phyloP scores from a whole-genome alignment of 2,113 vertebrate species.

The Mastomys natalensis region DNA sequence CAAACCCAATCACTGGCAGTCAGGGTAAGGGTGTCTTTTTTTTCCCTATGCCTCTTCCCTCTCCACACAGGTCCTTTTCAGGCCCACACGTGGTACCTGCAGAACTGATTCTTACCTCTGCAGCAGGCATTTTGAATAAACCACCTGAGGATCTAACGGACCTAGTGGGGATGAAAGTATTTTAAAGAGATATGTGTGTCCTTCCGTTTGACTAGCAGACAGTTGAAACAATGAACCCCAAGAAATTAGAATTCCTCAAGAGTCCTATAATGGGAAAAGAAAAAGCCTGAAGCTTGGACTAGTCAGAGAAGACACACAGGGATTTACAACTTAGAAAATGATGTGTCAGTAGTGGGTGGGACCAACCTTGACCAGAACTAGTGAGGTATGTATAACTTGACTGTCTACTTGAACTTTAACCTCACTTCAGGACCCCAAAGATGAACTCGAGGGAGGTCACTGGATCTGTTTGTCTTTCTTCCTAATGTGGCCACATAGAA shows the following conservation, averaged over 20 bases:
- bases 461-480: not conserved
- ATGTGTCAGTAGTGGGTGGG: too few species aligned
- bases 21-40: not conserved
- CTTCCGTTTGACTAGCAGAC: not conserved
- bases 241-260: not conserved
- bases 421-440: not conserved
- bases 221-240: not conserved
- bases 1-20: not conserved
- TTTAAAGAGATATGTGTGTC: not conserved
- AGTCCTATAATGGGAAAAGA: not conserved
- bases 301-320: not conserved
- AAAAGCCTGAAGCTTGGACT: not conserved
- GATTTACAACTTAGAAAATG: not conserved
- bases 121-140: not conserved
- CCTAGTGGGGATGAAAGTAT: not conserved
- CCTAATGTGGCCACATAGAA: not conserved
- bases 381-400: not conserved
- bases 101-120: not conserved
- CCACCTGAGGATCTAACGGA: not conserved
- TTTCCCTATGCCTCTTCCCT: not conserved
- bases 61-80: not conserved
- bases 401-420: not conserved
- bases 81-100: not conserved
- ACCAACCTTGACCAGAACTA: not conserved
- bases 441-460: not conserved